Conservation (phyloP, 2,113 vertebrate species). For the Tenebrosternarchus preto region DNA sequence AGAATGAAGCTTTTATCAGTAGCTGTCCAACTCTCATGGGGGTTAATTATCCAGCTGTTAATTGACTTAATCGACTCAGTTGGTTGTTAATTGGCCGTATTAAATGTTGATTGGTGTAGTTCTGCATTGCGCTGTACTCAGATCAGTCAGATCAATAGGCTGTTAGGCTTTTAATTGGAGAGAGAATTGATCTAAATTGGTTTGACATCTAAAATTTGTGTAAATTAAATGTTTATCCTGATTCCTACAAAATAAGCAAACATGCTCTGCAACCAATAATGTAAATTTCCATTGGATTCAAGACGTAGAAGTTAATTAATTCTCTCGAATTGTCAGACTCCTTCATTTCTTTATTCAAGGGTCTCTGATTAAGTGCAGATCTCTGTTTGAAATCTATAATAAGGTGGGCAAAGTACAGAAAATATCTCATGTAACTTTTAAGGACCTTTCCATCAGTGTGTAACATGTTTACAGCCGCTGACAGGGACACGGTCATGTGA, state of each 20-base stretch:
- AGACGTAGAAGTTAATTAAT: neutral
- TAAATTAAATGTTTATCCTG: conserved; percentile 18
- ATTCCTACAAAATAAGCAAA: conserved; percentile 10
- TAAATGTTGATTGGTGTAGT: conserved; percentile 17
- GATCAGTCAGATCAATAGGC: conserved; percentile 37
- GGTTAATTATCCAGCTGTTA: conserved; percentile 7
- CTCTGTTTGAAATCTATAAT: too few species aligned
- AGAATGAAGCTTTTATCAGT: neutral
- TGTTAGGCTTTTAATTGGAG: conserved; percentile 58
- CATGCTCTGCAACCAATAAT: neutral
- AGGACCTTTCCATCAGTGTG: too few species aligned
- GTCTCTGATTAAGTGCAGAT: neutral
- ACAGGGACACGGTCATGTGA: too few species aligned
- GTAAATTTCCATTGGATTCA: neutral
- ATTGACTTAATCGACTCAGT: conserved; percentile 31
- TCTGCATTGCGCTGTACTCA: conserved; percentile 44
- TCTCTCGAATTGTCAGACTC: neutral
- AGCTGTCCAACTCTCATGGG: neutral
- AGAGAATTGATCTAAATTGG: conserved; percentile 49
- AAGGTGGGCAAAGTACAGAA: too few species aligned
- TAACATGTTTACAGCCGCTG: too few species aligned
- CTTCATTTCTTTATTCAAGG: neutral
- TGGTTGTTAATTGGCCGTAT: conserved; percentile 30
- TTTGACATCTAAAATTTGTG: conserved; percentile 18
- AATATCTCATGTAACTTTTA: too few species aligned